Percentiles rank a stretch among this genome's conserved stretches.
Conservation (phyloP, 1,140 invertebrate genomes). For the Atopsyche davidsoni region DNA sequence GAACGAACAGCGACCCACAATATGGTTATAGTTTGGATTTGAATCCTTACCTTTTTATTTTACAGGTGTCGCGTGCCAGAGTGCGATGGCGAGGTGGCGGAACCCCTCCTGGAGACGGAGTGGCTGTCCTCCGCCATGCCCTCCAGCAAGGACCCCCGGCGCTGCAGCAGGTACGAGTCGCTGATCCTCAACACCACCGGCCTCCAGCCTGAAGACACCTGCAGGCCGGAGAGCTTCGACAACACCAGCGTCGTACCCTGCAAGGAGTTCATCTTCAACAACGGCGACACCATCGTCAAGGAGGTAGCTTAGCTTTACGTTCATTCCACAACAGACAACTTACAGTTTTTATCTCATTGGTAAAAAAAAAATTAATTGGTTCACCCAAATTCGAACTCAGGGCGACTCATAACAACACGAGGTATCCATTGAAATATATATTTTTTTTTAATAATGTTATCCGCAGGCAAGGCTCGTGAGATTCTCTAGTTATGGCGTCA, state of each 20-base stretch:
- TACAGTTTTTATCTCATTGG: too few species aligned
- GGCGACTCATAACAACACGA: too few species aligned
- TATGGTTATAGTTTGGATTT: neutral
- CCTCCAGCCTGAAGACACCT: constrained; percentile 28
- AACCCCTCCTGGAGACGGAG: constrained; percentile 33
- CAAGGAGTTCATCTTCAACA: constrained; percentile 37
- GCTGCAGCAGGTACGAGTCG: constrained; percentile 35
- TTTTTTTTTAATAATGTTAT: too few species aligned
- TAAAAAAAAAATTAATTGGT: too few species aligned
- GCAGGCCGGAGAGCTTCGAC: constrained; percentile 37
- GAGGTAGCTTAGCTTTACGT: constrained; percentile 34
- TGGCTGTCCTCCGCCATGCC: constrained; percentile 41
- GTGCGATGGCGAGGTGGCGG: constrained; percentile 33
- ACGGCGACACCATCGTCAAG: constrained; percentile 38
- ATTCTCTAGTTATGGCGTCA: too few species aligned
- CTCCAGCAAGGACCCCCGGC: constrained; percentile 33
- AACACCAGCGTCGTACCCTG: constrained; percentile 31
- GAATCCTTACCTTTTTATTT: constrained; percentile 4
- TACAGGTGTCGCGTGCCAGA: constrained; percentile 38
- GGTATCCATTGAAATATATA: too few species aligned
- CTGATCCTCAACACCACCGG: constrained; percentile 29
- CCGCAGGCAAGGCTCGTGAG: too few species aligned
- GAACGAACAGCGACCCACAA: neutral
- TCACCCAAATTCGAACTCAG: too few species aligned
- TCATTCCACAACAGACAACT: too few species aligned